A percentile compares a stretch with the other conserved stretches of the same genome.
Conservation (phyloP, 2,888 invertebrate species). For the Cremastinae sp. region DNA sequence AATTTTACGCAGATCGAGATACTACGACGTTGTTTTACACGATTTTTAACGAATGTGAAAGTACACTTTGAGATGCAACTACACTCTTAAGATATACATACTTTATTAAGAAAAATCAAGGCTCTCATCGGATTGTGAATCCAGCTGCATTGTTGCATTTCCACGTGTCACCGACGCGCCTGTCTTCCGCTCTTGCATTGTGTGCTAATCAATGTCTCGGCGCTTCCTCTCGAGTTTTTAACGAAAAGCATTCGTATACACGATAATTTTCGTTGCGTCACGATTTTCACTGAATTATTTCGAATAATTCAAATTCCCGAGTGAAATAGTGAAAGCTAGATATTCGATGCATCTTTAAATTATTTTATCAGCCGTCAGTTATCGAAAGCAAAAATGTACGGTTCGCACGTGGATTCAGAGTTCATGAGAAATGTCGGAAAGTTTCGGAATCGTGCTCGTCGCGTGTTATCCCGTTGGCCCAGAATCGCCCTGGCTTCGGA, state of each 20-base stretch:
- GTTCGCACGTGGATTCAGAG: constrained; percentile 19
- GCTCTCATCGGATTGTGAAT: no score
- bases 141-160: neutral
- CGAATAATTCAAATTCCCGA: no score
- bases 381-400: neutral
- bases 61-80: no score
- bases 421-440: constrained; percentile 64
- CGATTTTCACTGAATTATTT: no score
- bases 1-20: no score
- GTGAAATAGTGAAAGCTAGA: no score
- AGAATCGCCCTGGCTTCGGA: constrained; percentile 51
- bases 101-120: no score
- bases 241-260: no score
- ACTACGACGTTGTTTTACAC: no score
- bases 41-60: no score
- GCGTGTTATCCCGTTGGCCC: constrained; percentile 72
- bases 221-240: neutral
- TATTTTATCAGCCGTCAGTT: neutral
- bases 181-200: constrained; percentile 62
- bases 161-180: constrained; percentile 34
- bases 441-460: constrained; percentile 57
- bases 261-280: no score
- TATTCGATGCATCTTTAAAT: neutral
- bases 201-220: constrained; percentile 68
- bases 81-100: no score